Evolutionary conservation across 2,797 vertebrate genomes (phyloP).

Genomic region (Clarias pachynema): DNA sequence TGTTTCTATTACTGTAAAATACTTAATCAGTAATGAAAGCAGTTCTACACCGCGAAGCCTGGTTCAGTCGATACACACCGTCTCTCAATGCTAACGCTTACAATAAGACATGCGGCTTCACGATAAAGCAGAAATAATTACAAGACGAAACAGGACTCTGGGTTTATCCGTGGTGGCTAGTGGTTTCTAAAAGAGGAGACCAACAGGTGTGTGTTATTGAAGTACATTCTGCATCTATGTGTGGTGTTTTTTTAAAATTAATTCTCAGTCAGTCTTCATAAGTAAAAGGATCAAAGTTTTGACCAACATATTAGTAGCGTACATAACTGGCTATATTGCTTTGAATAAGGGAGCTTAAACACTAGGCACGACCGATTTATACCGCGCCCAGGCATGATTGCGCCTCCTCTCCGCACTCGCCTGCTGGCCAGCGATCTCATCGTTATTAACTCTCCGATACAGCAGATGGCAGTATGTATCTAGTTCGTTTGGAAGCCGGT

Average conservation of each 20-base stretch:
- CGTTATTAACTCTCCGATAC: no score
- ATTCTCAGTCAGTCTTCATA: neutral
- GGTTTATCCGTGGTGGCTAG: neutral
- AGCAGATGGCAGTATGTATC: no score
- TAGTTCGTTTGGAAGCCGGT: no score
- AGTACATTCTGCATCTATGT: neutral
- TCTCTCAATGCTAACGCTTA: no score
- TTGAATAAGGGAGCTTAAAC: no score
- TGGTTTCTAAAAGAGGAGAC: neutral
- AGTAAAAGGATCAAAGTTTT: neutral
- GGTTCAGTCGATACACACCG: neutral
- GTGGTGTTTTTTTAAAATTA: neutral
- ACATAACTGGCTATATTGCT: neutral
- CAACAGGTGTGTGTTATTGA: neutral
- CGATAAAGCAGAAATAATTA: conserved; percentile 6
- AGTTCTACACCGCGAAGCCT: neutral
- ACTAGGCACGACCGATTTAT: no score
- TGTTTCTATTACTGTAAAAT: neutral
- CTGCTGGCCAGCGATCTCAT: no score
- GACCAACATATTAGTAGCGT: no score
- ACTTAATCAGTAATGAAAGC: neutral
- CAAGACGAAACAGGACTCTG: neutral
- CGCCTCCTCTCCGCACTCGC: no score
- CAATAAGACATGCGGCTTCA: neutral
- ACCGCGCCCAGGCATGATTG: no score